phyloP scores from a whole-genome alignment of 2,888 invertebrate species.

The Nowickia ferox region DNA sequence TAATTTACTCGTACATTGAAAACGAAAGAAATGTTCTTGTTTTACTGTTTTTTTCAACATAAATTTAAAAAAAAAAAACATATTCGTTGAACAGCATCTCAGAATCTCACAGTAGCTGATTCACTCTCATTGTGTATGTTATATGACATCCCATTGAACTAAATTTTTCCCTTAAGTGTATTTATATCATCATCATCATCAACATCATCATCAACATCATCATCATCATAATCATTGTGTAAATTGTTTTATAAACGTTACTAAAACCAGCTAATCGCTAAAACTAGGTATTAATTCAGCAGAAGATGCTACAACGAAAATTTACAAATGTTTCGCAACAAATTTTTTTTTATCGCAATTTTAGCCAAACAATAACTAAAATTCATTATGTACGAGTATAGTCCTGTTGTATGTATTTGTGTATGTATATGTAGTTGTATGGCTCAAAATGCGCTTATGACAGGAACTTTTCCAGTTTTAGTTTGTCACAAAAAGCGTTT shows the following conservation, averaged over 20 bases:
- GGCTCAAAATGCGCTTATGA: conserved; percentile 17
- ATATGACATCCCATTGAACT: not conserved
- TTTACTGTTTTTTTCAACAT: too few species aligned
- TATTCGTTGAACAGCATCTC: too few species aligned
- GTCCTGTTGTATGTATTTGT: too few species aligned
- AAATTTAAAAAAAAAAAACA: too few species aligned
- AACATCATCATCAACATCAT: too few species aligned
- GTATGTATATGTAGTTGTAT: not conserved
- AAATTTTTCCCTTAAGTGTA: conserved; percentile 14
- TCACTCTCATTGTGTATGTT: too few species aligned
- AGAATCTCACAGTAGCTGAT: too few species aligned
- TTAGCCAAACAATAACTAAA: conserved; percentile 15
- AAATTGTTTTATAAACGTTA: conserved; percentile 29
- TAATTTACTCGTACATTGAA: too few species aligned
- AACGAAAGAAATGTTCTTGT: too few species aligned
- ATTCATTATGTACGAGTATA: not conserved
- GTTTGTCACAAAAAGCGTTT: conserved; percentile 46
- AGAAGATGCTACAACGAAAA: conserved; percentile 12
- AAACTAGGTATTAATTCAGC: conserved; percentile 53
- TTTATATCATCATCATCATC: not conserved
- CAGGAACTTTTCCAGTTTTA: conserved; percentile 40
- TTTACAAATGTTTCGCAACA: conserved; percentile 4
- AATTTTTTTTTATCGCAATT: conserved; percentile 7
- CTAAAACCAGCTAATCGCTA: conserved; percentile 52
- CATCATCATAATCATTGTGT: too few species aligned